A percentile compares a stretch with the other conserved stretches of the same genome.
Conservation (phyloP, 2,113 vertebrate genomes). For the Cephalopterus ornatus region DNA sequence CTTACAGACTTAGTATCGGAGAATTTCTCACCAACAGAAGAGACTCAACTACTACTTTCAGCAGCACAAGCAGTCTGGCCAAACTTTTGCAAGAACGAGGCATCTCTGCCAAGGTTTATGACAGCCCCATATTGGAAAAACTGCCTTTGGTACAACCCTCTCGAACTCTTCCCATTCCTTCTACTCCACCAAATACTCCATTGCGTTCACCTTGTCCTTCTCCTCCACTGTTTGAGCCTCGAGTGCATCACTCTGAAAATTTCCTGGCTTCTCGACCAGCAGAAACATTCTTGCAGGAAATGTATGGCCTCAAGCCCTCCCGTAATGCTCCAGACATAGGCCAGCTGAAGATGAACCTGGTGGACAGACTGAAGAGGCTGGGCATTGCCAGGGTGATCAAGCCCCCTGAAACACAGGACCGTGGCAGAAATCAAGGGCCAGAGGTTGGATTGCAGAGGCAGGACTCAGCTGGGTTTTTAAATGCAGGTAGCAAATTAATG, state of each 20-base stretch:
- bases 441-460: slow-evolving; percentile 59
- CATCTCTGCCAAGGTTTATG: slow-evolving; percentile 90
- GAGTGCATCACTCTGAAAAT: slow-evolving; percentile 79
- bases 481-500: slow-evolving; percentile 83
- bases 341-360: slow-evolving; percentile 78
- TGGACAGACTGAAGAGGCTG: slow-evolving; percentile 87
- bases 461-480: slow-evolving; percentile 83
- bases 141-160: slow-evolving; percentile 22
- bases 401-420: slow-evolving; percentile 47
- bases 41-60: slow-evolving; percentile 73
- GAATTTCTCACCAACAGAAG: slow-evolving; percentile 83
- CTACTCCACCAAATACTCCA: slow-evolving; percentile 83
- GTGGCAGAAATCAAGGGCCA: slow-evolving; percentile 6
- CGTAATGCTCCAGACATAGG: slow-evolving; percentile 72
- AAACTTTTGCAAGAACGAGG: slow-evolving; percentile 90
- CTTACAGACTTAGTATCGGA: slow-evolving; percentile 84
- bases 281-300: slow-evolving; percentile 92
- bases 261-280: slow-evolving; percentile 94
- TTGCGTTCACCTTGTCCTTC: slow-evolving; percentile 74
- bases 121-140: slow-evolving; percentile 61
- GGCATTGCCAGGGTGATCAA: slow-evolving; percentile 85
- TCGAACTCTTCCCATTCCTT: slow-evolving; percentile 66
- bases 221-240: slow-evolving; percentile 77
- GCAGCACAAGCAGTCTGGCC: slow-evolving; percentile 80
- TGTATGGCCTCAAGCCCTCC: slow-evolving; percentile 85